A percentile compares a stretch with the other conserved stretches of the same genome.
These are phyloP conservation scores for Ictidomys tridecemlineatus DNA, from an alignment of 2,113 vertebrate species.

Conservation along the genomic window DNA sequence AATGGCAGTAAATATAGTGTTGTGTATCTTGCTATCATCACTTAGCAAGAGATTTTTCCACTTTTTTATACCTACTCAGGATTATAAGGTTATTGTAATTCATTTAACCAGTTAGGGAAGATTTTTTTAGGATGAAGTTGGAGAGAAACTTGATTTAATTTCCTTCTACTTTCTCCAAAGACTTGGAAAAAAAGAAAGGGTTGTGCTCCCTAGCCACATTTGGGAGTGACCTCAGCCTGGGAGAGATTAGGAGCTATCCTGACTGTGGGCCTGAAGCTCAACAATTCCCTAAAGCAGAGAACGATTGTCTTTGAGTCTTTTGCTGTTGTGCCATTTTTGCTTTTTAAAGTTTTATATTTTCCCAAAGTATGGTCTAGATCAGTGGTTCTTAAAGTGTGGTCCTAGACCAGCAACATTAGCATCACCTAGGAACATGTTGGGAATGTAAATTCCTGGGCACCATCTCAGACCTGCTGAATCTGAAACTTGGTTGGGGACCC, in stretches of 20 bases:
- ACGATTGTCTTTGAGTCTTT: background rate
- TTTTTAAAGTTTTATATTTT: background rate
- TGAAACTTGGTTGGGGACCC: background rate
- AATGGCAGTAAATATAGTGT: background rate
- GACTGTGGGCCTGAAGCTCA: background rate
- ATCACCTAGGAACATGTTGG: background rate
- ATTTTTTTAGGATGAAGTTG: background rate
- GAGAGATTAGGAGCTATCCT: background rate
- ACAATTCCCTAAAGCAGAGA: background rate
- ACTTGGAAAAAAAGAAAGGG: background rate
- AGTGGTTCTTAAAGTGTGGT: background rate
- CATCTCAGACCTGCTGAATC: background rate
- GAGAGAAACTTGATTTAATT: background rate
- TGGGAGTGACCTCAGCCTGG: background rate
- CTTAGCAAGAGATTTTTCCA: background rate
- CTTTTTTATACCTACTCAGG: background rate
- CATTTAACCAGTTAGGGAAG: constrained; percentile 23
- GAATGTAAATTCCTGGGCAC: background rate
- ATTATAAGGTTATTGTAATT: background rate
- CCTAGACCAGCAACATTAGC: background rate
- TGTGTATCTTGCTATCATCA: background rate
- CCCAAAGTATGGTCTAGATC: background rate
- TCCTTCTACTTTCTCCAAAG: background rate
- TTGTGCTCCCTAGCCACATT: background rate
- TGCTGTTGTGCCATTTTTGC: background rate